These are phyloP conservation scores for Indri indri DNA, from an alignment of 2,113 vertebrate species.

Conservation along the genomic window DNA sequence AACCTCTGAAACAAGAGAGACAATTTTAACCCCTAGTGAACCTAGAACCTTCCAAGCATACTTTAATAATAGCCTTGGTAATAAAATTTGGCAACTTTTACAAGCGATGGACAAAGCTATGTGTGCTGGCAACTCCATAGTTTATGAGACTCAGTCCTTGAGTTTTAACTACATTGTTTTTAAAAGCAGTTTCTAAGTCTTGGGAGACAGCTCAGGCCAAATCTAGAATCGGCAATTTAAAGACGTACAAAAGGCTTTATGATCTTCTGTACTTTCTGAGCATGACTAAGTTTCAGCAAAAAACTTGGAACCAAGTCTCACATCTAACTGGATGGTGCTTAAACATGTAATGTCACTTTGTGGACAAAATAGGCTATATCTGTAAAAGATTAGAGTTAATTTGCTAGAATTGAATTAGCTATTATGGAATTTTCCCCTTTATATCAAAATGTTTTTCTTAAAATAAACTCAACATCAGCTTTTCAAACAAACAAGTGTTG, in stretches of 20 bases:
- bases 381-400: constrained; percentile 37
- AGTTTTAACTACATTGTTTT: constrained; percentile 2
- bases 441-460: constrained; percentile 45
- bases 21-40: neutral
- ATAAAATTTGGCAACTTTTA: constrained; percentile 14
- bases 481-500: neutral
- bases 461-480: constrained; percentile 12
- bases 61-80: neutral
- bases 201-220: neutral
- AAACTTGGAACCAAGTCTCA: neutral
- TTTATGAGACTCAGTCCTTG: neutral
- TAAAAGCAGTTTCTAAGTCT: constrained; percentile 29
- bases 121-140: neutral
- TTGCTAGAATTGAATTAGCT: constrained; percentile 36
- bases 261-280: constrained; percentile 34
- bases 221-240: constrained; percentile 36
- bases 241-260: neutral
- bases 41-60: neutral
- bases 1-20: neutral
- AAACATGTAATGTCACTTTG: neutral
- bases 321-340: constrained; percentile 2
- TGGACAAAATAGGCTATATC: constrained; percentile 30
- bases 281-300: constrained; percentile 43
- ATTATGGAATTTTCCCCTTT: neutral
- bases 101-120: neutral